phyloP scores from a whole-genome alignment of 2,113 vertebrate species.

The Zapornia atra region DNA sequence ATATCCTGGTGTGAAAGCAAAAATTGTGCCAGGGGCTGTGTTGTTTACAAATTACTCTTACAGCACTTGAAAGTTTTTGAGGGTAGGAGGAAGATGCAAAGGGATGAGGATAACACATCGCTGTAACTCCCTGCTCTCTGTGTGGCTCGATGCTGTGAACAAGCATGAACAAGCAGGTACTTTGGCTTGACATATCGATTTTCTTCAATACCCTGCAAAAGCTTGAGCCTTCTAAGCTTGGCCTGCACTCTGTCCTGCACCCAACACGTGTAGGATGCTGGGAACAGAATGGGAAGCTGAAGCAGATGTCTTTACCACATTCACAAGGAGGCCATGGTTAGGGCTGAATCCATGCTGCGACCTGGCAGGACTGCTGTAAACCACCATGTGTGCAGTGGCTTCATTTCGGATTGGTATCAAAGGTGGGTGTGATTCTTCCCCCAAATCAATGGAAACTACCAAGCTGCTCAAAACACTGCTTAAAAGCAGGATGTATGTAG shows the following conservation, averaged over 20 bases:
- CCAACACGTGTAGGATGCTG: not conserved
- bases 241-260: not conserved
- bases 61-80: not conserved
- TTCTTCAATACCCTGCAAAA: not conserved
- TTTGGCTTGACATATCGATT: not conserved
- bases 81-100: not conserved
- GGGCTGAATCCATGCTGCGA: not conserved
- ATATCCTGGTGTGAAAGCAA: not conserved
- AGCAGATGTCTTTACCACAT: rapidly evolving
- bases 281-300: not conserved
- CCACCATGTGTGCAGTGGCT: rapidly evolving
- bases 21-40: not conserved
- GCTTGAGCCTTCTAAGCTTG: not conserved
- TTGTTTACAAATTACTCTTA: not conserved
- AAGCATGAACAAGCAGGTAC: not conserved
- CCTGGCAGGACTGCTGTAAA: not conserved
- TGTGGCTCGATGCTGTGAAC: not conserved
- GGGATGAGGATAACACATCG: not conserved
- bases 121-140: not conserved
- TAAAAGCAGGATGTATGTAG: not conserved
- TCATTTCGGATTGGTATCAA: not conserved
- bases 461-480: not conserved
- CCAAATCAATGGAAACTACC: not conserved
- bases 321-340: not conserved
- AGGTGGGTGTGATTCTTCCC: not conserved